Base-by-base conservation (phyloP, 2,888 invertebrate genomes). In the Himalopsyche anomala region DNA sequence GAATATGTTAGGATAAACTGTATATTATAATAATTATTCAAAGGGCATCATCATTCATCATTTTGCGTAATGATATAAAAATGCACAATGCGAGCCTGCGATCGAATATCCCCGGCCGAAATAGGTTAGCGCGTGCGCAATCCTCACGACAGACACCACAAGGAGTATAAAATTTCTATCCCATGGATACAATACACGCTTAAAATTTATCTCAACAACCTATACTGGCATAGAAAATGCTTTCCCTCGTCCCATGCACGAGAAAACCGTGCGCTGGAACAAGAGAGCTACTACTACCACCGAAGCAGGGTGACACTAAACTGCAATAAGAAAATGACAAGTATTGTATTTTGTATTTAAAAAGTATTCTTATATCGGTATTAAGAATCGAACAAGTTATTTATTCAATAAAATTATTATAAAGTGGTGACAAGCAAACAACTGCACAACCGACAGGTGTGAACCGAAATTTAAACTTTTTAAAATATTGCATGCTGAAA, bases 151-250 rank as follows among this genome's bases (percentile, higher is more conserved):
- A 74, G 74, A 74, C 74, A 28, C 74, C 74, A 74, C 36, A 74
- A 9, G 36, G 74, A 74, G 74, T 19, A 74, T 74, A 74, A 28
- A 74, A 74, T 74, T 74, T 74, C 74, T 36, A 36, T 74, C 74
- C 74, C 74, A 74, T 36, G 36, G 74, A 74, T 74, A 74, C 74
- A 74, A 74, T 74, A 74, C 74, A 74, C 74, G 74, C 74, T 74
- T 74, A 36, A 74, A 74, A 74, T 74, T 74, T 74, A 74, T 74
- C 36, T 74, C 74, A 69, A 9, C 69, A 74, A 74, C 74, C 28
- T 74, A 74, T 36, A 74, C 74, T 74, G 19, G 38, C 74, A 74
- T 74, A 36, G 74, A 74, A 62, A 74, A 74, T 74, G 38, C 74
- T 74, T 74, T 74, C 38, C 74, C 62, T 38, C 36, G 38, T 74